Evolutionary conservation across 2,888 invertebrate genomes (phyloP).

Genomic region (Acleris emargana): DNA sequence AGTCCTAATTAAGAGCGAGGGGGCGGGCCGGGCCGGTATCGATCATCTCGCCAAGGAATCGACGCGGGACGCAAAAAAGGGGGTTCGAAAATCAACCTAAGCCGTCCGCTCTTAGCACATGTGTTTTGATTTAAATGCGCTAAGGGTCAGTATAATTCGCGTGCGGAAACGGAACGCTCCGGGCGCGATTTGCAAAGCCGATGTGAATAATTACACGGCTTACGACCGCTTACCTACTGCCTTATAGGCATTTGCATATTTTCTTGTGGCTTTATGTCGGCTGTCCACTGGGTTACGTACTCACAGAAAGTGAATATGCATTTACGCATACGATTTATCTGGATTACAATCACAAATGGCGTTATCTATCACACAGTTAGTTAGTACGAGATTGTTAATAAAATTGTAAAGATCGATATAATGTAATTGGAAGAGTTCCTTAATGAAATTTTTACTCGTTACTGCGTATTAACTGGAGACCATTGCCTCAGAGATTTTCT

Average conservation of each 20-base stretch:
- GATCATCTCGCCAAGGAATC: slow-evolving; percentile 83
- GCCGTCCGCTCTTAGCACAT: slow-evolving; percentile 79
- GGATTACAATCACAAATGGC: too few species aligned
- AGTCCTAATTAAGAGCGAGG: slow-evolving; percentile 93
- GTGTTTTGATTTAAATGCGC: slow-evolving; percentile 81
- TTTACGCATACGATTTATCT: too few species aligned
- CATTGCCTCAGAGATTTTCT: slow-evolving; percentile 29
- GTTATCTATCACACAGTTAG: too few species aligned
- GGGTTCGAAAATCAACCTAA: slow-evolving; percentile 81
- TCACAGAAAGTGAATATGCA: background rate
- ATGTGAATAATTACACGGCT: slow-evolving; percentile 83
- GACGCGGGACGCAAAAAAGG: slow-evolving; percentile 82
- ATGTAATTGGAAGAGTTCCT: slow-evolving; percentile 5
- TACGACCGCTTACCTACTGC: slow-evolving; percentile 82
- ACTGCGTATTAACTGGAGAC: slow-evolving; percentile 31
- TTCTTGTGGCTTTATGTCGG: slow-evolving; percentile 75
- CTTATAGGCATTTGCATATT: slow-evolving; percentile 83
- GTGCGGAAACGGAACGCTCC: slow-evolving; percentile 75
- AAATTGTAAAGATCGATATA: slow-evolving; percentile 7
- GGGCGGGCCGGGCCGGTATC: slow-evolving; percentile 79
- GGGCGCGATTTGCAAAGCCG: slow-evolving; percentile 80
- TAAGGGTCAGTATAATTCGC: slow-evolving; percentile 80
- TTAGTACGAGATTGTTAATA: slow-evolving; percentile 7
- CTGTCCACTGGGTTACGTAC: slow-evolving; percentile 52
- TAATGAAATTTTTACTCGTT: slow-evolving; percentile 36